A percentile compares a stretch with the other conserved stretches of the same genome.
Evolutionary conservation across 2,888 invertebrate species (phyloP).

Genomic region (Osedax fenrisi): DNA sequence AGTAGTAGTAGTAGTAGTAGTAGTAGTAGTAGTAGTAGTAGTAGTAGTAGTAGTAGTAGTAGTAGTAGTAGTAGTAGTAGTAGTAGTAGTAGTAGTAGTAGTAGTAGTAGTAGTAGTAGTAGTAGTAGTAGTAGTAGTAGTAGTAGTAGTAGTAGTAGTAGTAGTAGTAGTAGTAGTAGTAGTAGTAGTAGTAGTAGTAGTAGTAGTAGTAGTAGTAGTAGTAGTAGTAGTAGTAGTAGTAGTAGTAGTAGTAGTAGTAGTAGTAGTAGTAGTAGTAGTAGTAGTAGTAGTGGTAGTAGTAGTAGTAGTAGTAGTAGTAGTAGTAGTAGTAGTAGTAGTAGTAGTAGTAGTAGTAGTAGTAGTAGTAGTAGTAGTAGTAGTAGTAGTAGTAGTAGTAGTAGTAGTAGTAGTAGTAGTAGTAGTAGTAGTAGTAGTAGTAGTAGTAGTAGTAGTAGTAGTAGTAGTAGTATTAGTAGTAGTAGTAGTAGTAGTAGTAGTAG

Average conservation of each 20-base stretch:
- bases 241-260: slow-evolving; percentile 23
- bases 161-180: slow-evolving; percentile 1
- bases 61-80: slow-evolving; percentile 8
- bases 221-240: slow-evolving; percentile 20
- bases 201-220: slow-evolving; percentile 17
- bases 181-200: slow-evolving; percentile 13
- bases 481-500: slow-evolving; percentile 6
- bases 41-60: background rate
- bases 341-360: slow-evolving; percentile 9
- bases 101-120: background rate
- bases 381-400: slow-evolving; percentile 20
- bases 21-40: background rate
- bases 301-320: background rate
- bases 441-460: slow-evolving; percentile 16
- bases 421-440: slow-evolving; percentile 24
- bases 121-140: slow-evolving; percentile 13
- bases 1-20: slow-evolving; percentile 2
- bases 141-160: slow-evolving; percentile 17
- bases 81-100: slow-evolving; percentile 8
- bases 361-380: slow-evolving; percentile 17
- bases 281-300: slow-evolving; percentile 21
- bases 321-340: background rate
- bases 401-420: slow-evolving; percentile 19
- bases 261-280: slow-evolving; percentile 6
- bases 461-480: too few relatives aligned